Base-by-base conservation (phyloP, 2,888 invertebrate species). In the Dynastes hyllus region DNA sequence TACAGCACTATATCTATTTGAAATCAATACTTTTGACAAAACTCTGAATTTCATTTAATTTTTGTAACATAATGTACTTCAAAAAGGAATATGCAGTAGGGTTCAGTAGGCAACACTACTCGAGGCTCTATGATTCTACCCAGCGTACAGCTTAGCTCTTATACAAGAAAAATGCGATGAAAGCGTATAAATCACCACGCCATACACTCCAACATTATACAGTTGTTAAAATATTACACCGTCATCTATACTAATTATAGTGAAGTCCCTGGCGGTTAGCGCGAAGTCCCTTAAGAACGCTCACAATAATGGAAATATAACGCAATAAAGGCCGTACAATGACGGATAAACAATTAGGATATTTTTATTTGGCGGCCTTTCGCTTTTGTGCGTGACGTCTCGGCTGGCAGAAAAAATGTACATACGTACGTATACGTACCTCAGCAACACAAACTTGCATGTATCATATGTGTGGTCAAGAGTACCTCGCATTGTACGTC, bases 231-330 rank as follows among this genome's bases (percentile, higher is more conserved):
- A 77, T 77, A 77, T 77, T 69, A 77, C 77, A 77, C 77, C 77
- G 77, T 77, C 77, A 77, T 77, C 77, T 77, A 77, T 22, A 77
- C 77, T 77, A 77, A 77, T 77, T 77, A 77, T 77, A 77, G 27
- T 58, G 22, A 16, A 58, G 9, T 8, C 45, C 8, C 45, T 45
- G 45, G 45, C 45, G 69, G 66, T 77, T 77, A 67, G 77, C 69
- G 69, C 77, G 55, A 67, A 40, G 77, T 77, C 77, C 40, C 45
- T 45, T 8, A 45, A 11, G 45, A 45, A 45, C 45, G 45, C 5
- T 69, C 22, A 22, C 69, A 77, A 77, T 77, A 77, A 77, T 77
- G 69, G 77, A 77, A 67, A 77, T 77, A 55, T 77, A 77, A 77
- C 66, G 69, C 69, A 77, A 16, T 22, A 58, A 22, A 58, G 22